Conservation (phyloP, 2,888 invertebrate species). For the Esperia sulphurella region DNA sequence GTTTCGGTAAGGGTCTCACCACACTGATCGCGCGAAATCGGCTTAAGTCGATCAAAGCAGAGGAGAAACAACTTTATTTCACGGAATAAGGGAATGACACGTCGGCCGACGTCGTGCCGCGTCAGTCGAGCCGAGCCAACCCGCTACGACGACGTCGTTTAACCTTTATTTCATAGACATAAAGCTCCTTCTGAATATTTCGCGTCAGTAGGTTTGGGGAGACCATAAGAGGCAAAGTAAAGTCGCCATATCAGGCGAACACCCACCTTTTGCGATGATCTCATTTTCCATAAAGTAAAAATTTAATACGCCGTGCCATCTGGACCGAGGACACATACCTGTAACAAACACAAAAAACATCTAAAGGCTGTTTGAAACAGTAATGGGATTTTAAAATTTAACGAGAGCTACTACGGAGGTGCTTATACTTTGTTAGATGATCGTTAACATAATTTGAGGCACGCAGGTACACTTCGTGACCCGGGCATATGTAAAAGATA, state of each 20-base stretch:
- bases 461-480: constrained; percentile 33
- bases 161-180: too few species aligned
- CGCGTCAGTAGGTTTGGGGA: too few species aligned
- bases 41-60: too few species aligned
- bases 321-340: constrained; percentile 46
- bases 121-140: too few species aligned
- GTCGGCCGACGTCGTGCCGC: too few species aligned
- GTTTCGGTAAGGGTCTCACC: too few species aligned
- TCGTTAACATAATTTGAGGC: constrained; percentile 51
- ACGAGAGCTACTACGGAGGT: constrained; percentile 30
- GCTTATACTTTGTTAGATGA: constrained; percentile 42
- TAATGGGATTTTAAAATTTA: constrained; percentile 44
- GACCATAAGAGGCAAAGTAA: too few species aligned
- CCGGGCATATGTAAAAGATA: constrained; percentile 40
- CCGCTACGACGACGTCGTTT: too few species aligned
- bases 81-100: too few species aligned
- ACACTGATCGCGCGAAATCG: too few species aligned
- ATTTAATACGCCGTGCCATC: constrained; percentile 15
- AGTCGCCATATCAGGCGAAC: constrained; percentile 27
- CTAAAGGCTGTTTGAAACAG: constrained; percentile 26
- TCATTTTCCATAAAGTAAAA: constrained; percentile 20
- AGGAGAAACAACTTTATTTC: constrained; percentile 31
- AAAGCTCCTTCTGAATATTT: too few species aligned
- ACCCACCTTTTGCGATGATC: constrained; percentile 29
- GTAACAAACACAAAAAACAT: constrained; percentile 47